Evolutionary conservation across 2,888 invertebrate genomes (phyloP), one percentile per base, ranked within the genome.

Genomic region (Biston betularia): DNA sequence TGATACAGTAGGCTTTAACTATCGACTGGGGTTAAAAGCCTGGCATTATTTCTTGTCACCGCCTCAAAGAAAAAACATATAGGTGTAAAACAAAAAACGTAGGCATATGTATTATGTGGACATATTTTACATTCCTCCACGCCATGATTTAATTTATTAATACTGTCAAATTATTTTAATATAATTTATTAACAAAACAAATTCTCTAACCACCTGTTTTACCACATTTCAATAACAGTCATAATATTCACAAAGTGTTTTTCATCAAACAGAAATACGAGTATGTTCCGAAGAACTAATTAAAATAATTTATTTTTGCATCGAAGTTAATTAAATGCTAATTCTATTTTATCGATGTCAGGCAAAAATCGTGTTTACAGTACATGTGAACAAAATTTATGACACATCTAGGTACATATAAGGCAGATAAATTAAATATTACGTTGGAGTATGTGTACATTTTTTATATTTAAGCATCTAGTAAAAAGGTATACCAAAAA

Each of bases 261-360:
- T 42, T 53, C 56, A 14, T 34, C n/a, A 14, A 38, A 34, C 40
- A 15, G 6, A 52, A 59, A 59, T 14, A 24, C 15, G 35, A 46
- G 42, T 11, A 38, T 46, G 46, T 62, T 62, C 49, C 34, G 24
- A 38, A n/a, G 24, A 40, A 14, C 46, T 62, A 55, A 60, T 72
- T 55, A 67, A 61, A 55, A 69, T 68, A 64, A 68, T 57, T 60
- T 54, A 50, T 42, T 58, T 76, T 72, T 65, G 68, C 45, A 57
- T 65, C 62, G 58, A 42, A 60, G 12, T 63, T 68, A 70, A 74
- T 71, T 52, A 58, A 65, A 74, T 73, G 57, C 45, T 53, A 74
- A 71, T 73, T 55, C 63, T 66, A 68, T 45, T 71, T 69, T 72
- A 68, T 72, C 70, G 62, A 66, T 71, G 68, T 69, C 63, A 61